Conservation (phyloP, 64 coral and sea anemone species). For the Porites australiensis region DNA sequence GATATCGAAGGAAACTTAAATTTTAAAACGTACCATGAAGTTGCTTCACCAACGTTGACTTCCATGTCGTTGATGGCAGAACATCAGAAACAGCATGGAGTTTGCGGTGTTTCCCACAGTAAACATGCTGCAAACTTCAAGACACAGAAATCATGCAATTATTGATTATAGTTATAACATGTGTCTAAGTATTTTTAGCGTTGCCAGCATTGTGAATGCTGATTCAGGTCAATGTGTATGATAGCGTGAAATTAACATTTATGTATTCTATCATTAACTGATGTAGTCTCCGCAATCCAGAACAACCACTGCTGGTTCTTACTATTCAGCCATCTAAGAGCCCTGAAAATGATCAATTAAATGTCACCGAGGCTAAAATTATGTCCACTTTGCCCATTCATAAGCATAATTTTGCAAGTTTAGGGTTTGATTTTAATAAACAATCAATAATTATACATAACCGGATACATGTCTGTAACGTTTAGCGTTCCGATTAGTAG, state of each 20-base stretch:
- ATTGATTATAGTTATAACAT: neutral
- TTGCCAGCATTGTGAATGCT: neutral
- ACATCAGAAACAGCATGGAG: neutral
- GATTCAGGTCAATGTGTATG: neutral
- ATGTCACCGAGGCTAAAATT: neutral
- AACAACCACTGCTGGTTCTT: neutral
- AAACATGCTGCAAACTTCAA: slow-evolving; percentile 5
- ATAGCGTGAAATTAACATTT: neutral
- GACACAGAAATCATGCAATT: neutral
- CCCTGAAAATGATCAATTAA: slow-evolving; percentile 1
- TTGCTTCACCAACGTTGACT: slow-evolving; percentile 5
- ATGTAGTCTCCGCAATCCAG: neutral
- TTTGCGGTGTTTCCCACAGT: neutral
- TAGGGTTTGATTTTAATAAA: neutral
- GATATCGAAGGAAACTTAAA: slow-evolving; percentile 6
- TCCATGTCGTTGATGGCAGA: slow-evolving; percentile 3
- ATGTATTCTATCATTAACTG: neutral
- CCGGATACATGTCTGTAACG: neutral
- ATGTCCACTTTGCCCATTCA: neutral
- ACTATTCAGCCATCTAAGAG: slow-evolving; percentile 11
- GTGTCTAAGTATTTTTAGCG: neutral
- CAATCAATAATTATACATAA: neutral
- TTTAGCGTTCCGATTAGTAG: neutral
- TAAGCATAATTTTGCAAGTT: slow-evolving; percentile 1
- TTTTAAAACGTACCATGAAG: neutral